phyloP scores from a whole-genome alignment of 2,797 vertebrate species.

The Craterocephalus amniculus region DNA sequence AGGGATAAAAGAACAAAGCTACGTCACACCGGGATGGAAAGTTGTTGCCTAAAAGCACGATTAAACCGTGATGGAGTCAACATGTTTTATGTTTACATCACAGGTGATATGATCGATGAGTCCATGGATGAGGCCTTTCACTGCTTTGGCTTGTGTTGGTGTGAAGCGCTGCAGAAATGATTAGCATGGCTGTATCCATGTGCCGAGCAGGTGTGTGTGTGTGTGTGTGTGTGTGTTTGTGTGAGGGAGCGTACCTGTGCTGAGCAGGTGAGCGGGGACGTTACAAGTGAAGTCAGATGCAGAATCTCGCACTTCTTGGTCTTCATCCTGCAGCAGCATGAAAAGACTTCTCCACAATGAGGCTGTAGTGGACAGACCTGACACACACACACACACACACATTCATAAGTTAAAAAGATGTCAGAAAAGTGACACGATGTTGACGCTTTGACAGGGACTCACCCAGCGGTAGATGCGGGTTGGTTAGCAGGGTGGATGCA shows the following conservation, averaged over 20 bases:
- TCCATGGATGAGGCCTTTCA: neutral
- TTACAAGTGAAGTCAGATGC: conserved; percentile 86
- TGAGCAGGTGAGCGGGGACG: conserved; percentile 67
- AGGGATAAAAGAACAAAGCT: no score
- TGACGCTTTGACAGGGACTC: conserved; percentile 59
- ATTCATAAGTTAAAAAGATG: neutral
- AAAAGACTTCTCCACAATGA: conserved; percentile 90
- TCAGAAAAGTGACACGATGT: no score
- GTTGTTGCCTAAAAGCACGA: no score
- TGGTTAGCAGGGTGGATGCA: conserved; percentile 81
- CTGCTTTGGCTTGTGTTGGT: conserved; percentile 12
- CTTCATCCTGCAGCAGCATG: conserved; percentile 92
- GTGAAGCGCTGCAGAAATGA: neutral
- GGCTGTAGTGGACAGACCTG: conserved; percentile 87
- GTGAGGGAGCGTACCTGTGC: conserved; percentile 64
- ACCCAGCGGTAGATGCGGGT: conserved; percentile 84
- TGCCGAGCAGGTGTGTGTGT: neutral
- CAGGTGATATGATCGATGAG: neutral
- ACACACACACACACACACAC: conserved; percentile 20
- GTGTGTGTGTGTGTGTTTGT: conserved; percentile 1
- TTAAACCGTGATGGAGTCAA: neutral
- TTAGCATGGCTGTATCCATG: neutral
- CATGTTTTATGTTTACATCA: neutral
- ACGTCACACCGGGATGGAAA: no score
- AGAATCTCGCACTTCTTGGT: conserved; percentile 86